These are phyloP conservation scores for Cheilosia variabilis DNA, from an alignment of 2,888 invertebrate genomes.

Conservation along the genomic window DNA sequence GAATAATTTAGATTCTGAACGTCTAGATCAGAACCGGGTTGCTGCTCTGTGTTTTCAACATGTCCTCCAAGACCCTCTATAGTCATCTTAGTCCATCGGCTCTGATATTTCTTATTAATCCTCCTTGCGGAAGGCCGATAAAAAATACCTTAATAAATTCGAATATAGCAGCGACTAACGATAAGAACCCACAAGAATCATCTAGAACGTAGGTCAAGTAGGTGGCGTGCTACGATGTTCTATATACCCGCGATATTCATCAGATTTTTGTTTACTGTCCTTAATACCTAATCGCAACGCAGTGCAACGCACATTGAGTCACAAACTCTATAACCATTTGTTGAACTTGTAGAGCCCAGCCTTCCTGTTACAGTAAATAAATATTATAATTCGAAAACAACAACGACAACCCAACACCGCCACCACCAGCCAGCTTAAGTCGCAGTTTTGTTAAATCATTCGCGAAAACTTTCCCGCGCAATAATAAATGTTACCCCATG, in stretches of 20 bases:
- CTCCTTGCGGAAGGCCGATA: not conserved
- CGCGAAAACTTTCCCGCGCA: slow-evolving; percentile 31
- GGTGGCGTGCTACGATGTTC: not conserved
- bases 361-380: slow-evolving; percentile 46
- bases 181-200: not conserved
- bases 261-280: slow-evolving; percentile 21
- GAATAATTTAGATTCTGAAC: no score
- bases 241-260: slow-evolving; percentile 2
- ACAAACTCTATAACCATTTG: slow-evolving; percentile 41
- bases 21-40: no score
- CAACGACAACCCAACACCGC: not conserved
- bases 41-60: no score
- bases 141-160: not conserved
- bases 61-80: no score
- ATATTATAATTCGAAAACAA: slow-evolving; percentile 6
- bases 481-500: slow-evolving; percentile 13
- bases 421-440: slow-evolving; percentile 42
- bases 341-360: slow-evolving; percentile 56
- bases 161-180: not conserved
- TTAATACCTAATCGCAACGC: slow-evolving; percentile 17
- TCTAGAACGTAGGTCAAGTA: not conserved
- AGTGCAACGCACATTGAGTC: slow-evolving; percentile 36
- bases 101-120: no score
- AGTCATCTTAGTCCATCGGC: no score
- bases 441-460: slow-evolving; percentile 64